These are phyloP conservation scores for Allygus modestus DNA, from an alignment of 2,888 invertebrate species.

Conservation along the genomic window DNA sequence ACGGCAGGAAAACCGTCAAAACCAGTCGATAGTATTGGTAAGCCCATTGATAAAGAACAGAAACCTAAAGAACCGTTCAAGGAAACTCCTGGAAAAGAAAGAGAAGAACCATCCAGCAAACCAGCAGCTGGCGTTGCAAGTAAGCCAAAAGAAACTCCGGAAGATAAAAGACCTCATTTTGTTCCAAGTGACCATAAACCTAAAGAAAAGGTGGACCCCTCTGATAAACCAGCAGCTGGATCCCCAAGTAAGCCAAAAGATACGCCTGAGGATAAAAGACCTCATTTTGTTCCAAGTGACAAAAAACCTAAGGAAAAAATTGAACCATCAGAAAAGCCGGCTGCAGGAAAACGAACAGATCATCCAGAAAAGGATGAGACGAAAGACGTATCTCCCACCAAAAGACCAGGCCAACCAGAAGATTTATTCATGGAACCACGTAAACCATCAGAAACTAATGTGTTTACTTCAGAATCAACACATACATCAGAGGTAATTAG, in stretches of 20 bases:
- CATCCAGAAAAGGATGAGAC: not conserved
- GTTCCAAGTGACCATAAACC: not conserved
- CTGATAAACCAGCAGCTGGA: constrained; percentile 31
- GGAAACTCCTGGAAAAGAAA: constrained; percentile 40
- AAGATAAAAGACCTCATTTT: not conserved
- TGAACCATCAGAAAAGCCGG: constrained; percentile 11
- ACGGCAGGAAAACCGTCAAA: constrained; percentile 59
- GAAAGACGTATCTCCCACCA: not conserved
- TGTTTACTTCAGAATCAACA: not conserved
- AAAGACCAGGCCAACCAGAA: constrained; percentile 21
- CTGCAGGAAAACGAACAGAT: not conserved
- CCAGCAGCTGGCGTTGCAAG: constrained; percentile 51
- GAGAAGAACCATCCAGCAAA: not conserved
- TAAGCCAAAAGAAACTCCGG: constrained; percentile 27
- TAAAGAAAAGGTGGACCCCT: not conserved
- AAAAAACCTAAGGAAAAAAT: not conserved
- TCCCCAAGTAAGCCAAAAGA: constrained; percentile 18
- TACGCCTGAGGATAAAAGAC: not conserved
- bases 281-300: not conserved
- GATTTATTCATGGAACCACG: constrained; percentile 6
- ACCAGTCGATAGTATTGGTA: constrained; percentile 47
- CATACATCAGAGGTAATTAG: constrained; percentile 48
- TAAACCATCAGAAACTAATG: not conserved
- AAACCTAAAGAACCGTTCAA: constrained; percentile 30
- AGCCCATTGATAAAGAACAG: not conserved